Conservation (phyloP, 2,797 vertebrate genomes). For the Enteromius treurensis region DNA sequence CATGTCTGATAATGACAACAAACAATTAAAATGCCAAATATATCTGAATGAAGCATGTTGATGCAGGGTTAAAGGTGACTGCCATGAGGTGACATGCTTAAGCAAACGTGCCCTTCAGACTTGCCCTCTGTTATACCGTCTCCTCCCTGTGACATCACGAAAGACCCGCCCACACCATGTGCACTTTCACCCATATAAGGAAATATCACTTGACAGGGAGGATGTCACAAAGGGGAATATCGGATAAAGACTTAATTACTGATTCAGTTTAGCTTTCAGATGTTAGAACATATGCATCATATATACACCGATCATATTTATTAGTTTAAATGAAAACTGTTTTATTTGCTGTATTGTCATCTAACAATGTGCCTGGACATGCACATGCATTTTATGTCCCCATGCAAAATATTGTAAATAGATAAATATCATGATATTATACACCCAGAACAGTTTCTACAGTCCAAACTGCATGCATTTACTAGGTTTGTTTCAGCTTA, state of each 20-base stretch:
- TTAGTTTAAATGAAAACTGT: neutral
- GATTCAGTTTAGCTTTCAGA: neutral
- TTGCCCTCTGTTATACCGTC: constrained; percentile 40
- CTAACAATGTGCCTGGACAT: neutral
- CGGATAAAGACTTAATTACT: neutral
- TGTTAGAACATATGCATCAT: neutral
- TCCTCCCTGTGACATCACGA: constrained; percentile 45
- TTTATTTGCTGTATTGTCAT: neutral
- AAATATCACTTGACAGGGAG: constrained; percentile 7
- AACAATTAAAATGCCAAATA: neutral
- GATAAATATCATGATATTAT: neutral
- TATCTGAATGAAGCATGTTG: neutral
- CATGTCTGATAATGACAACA: neutral
- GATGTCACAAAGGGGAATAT: neutral
- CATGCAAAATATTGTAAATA: neutral
- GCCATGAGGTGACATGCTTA: constrained; percentile 21
- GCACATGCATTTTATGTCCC: neutral
- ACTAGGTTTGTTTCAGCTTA: neutral
- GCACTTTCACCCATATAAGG: constrained; percentile 6
- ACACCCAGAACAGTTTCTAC: neutral
- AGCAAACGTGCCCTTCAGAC: constrained; percentile 27
- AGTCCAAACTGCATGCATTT: constrained; percentile 5
- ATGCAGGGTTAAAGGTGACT: neutral
- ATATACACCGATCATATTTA: neutral
- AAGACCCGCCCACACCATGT: constrained; percentile 28